Conservation (phyloP, 2,888 invertebrate species). For the Cheiracanthium punctorium region DNA sequence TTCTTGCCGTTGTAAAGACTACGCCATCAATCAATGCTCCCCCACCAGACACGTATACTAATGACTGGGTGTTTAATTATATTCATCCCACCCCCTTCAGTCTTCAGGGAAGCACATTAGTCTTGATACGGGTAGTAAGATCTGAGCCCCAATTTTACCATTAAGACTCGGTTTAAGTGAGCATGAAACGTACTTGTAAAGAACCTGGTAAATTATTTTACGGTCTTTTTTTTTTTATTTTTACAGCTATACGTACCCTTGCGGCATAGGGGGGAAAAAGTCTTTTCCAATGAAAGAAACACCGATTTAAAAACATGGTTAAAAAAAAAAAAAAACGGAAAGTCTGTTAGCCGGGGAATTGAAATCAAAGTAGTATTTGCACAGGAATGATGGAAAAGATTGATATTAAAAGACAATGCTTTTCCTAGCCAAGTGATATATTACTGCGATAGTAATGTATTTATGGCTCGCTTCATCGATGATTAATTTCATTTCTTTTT, state of each 20-base stretch:
- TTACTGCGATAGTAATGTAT: background rate
- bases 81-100: conserved; percentile 43
- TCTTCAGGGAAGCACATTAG: conserved; percentile 64
- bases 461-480: background rate
- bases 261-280: conserved; percentile 9
- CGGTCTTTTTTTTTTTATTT: conserved; percentile 36
- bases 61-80: conserved; percentile 68
- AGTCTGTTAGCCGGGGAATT: background rate
- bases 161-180: conserved; percentile 65
- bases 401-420: background rate
- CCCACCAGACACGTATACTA: conserved; percentile 60
- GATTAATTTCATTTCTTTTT: background rate
- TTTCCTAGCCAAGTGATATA: background rate
- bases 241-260: conserved; percentile 8
- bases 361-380: background rate
- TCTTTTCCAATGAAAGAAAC: background rate
- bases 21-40: conserved; percentile 45
- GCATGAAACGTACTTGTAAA: conserved; percentile 64
- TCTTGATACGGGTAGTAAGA: conserved; percentile 50
- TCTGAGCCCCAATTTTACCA: conserved; percentile 64
- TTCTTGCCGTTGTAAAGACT: conserved; percentile 17
- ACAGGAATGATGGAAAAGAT: background rate
- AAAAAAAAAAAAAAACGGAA: background rate
- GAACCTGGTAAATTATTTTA: conserved; percentile 57
- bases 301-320: conserved; percentile 44